Evolutionary conservation across 2,888 invertebrate species (phyloP).

Genomic region (Arctia plantaginis): DNA sequence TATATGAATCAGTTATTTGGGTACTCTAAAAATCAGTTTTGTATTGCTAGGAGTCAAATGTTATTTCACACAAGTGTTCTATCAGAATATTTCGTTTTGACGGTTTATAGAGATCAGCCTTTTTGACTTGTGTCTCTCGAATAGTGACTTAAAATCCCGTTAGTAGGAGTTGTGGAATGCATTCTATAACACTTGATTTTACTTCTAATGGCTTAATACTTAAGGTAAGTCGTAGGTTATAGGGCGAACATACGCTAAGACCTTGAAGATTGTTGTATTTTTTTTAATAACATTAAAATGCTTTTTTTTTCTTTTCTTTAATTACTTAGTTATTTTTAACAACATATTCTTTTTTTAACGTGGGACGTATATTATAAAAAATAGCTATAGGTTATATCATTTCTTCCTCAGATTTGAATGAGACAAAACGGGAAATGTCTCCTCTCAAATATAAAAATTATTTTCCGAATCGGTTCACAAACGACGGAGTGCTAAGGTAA

Average conservation of each 20-base stretch:
- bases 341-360: not conserved
- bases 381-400: not conserved
- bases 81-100: not conserved
- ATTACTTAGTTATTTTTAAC: not conserved
- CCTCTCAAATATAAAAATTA: not conserved
- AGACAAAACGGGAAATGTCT: not conserved
- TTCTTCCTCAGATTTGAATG: no score
- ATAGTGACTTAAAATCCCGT: no score
- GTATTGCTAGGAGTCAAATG: not conserved
- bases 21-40: constrained; percentile 1
- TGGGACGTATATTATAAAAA: not conserved
- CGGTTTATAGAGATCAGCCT: not conserved
- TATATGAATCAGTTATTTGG: not conserved
- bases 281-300: no score
- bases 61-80: not conserved
- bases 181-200: not conserved
- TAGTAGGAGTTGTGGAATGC: not conserved
- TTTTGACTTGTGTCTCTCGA: no score
- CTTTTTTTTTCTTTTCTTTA: not conserved
- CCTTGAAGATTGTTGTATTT: no score
- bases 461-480: no score
- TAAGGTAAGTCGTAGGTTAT: no score
- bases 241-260: no score
- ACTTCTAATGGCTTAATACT: no score
- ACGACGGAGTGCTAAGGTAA: no score